Percentiles rank a stretch among this genome's conserved stretches.
Evolutionary conservation across 2,888 invertebrate species (phyloP).

Genomic region (Dione juno): DNA sequence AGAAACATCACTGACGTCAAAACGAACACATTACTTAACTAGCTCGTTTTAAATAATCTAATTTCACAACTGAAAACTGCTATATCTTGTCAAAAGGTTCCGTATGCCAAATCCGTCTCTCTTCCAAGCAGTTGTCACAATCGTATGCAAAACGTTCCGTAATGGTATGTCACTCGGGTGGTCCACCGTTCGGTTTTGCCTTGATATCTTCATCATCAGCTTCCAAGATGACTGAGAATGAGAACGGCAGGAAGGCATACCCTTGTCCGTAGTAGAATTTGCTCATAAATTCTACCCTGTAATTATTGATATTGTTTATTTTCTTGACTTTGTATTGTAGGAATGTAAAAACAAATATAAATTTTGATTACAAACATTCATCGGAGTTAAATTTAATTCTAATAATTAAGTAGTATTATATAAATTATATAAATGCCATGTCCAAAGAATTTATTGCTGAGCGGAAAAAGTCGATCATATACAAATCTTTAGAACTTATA

Average conservation of each 20-base stretch:
- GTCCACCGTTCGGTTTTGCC: constrained; percentile 58
- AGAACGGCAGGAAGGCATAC: constrained; percentile 89
- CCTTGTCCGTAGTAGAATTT: constrained; percentile 93
- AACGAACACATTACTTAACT: not conserved
- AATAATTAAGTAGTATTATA: no score
- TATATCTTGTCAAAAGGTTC: constrained; percentile 31
- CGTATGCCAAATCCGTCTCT: constrained; percentile 44
- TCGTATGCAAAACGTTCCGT: constrained; percentile 31
- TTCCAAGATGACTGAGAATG: constrained; percentile 85
- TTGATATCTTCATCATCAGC: constrained; percentile 72
- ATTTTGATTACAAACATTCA: no score
- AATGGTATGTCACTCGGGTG: constrained; percentile 62
- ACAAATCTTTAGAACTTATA: no score
- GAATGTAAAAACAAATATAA: no score
- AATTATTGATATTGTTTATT: constrained; percentile 63
- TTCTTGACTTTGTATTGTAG: no score
- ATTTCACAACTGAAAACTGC: not conserved
- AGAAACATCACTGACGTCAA: not conserved
- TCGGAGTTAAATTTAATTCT: no score
- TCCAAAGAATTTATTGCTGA: no score
- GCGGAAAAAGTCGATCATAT: no score
- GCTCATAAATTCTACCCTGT: constrained; percentile 98
- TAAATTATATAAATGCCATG: no score
- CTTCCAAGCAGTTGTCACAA: constrained; percentile 36
- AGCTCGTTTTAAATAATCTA: not conserved